These are phyloP conservation scores for Rafetus swinhoei DNA, from an alignment of 2,113 vertebrate genomes.

Conservation along the genomic window DNA sequence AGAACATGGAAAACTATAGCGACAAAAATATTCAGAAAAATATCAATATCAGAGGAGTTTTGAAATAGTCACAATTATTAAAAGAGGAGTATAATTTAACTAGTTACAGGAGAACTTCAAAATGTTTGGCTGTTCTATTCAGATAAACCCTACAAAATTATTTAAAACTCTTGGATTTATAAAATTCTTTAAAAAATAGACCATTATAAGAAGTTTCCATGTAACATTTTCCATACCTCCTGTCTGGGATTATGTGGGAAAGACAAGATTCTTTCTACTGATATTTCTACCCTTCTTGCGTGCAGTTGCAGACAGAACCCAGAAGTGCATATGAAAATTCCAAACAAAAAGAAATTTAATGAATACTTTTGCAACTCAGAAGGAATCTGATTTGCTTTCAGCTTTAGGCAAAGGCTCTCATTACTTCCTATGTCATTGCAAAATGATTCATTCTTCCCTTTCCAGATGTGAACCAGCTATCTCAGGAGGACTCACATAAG, in stretches of 20 bases:
- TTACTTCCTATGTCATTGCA: neutral
- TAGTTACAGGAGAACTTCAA: neutral
- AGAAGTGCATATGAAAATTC: neutral
- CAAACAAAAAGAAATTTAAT: neutral
- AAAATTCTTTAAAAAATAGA: neutral
- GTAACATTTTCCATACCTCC: rapidly evolving
- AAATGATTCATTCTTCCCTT: neutral
- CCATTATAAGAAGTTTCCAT: neutral
- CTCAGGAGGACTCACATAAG: neutral
- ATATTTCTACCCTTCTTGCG: neutral
- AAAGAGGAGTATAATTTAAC: neutral
- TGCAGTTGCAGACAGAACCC: neutral
- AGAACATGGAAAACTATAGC: neutral
- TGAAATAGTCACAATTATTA: neutral
- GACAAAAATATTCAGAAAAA: neutral
- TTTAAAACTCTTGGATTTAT: neutral
- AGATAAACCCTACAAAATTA: neutral
- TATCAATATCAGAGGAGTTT: neutral
- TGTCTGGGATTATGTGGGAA: neutral
- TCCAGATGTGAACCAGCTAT: neutral
- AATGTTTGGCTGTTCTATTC: neutral
- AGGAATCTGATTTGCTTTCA: neutral
- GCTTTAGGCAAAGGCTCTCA: neutral
- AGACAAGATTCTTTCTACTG: neutral
- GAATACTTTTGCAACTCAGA: neutral